Conservation (phyloP, 2,797 vertebrate species). For the Chelonia mydas region DNA sequence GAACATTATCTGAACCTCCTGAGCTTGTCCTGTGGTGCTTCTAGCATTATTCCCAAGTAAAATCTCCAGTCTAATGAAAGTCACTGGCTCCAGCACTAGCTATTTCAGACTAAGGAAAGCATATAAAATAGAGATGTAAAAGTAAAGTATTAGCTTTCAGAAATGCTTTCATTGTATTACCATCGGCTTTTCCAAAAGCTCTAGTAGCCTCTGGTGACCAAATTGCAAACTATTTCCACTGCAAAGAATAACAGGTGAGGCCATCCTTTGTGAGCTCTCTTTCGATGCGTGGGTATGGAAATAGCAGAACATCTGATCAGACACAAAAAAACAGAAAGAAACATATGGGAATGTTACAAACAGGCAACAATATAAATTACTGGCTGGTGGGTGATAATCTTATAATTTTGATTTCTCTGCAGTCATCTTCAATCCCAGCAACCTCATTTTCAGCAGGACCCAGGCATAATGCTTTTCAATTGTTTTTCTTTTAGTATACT, state of each 20-base stretch:
- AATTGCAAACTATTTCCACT: conserved; percentile 51
- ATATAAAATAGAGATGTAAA: conserved; percentile 48
- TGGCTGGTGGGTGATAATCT: conserved; percentile 3
- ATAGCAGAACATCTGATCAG: conserved; percentile 45
- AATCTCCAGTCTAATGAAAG: conserved; percentile 47
- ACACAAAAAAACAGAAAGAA: conserved; percentile 25
- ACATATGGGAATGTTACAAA: conserved; percentile 41
- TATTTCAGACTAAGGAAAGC: conserved; percentile 33
- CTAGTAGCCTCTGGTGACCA: conserved; percentile 49
- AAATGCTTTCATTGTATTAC: conserved; percentile 55
- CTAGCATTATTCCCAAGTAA: conserved; percentile 50
- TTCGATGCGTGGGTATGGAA: conserved; percentile 48
- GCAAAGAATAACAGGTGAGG: conserved; percentile 61
- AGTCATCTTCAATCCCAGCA: conserved; percentile 49
- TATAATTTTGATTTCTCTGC: conserved; percentile 50
- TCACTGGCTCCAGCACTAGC: conserved; percentile 28
- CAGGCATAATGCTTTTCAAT: conserved; percentile 7
- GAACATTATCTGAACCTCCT: conserved; percentile 22
- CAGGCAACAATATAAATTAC: not conserved
- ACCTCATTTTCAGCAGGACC: conserved; percentile 33
- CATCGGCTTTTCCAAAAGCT: conserved; percentile 42
- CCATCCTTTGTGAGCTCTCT: conserved; percentile 34
- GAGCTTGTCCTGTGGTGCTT: not conserved
- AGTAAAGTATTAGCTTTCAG: conserved; percentile 51
- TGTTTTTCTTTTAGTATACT: conserved; percentile 34